Conservation (phyloP, 2,113 vertebrate species). For the Vicugna pacos region DNA sequence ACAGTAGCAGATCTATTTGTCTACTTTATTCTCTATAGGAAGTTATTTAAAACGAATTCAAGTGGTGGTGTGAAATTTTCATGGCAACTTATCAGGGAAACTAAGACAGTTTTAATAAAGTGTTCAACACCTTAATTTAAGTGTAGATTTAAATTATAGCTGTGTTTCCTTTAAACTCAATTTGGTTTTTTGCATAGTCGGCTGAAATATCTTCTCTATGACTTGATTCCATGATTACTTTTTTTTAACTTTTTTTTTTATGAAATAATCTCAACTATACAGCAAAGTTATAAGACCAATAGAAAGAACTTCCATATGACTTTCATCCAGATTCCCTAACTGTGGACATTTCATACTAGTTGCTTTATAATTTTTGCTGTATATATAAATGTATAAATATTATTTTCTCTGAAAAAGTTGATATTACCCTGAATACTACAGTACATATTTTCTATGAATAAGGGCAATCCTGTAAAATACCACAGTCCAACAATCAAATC, state of each 20-base stretch:
- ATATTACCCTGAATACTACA: background rate
- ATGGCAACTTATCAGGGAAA: constrained; percentile 17
- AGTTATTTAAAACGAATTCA: constrained; percentile 55
- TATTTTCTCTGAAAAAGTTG: background rate
- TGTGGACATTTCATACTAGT: background rate
- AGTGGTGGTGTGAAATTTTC: background rate
- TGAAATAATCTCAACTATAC: background rate
- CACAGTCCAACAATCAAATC: background rate
- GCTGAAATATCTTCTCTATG: background rate
- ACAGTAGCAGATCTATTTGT: background rate
- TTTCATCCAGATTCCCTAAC: background rate
- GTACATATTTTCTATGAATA: background rate
- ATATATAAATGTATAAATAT: background rate
- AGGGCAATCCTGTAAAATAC: background rate
- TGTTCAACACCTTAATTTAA: constrained; percentile 45
- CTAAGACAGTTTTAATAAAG: constrained; percentile 44
- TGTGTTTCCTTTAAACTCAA: background rate
- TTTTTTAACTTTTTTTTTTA: background rate
- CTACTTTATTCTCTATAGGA: background rate
- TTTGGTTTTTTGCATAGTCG: background rate
- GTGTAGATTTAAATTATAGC: background rate
- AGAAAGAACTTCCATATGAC: background rate
- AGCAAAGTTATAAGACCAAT: background rate
- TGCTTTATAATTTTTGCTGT: background rate
- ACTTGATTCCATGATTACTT: background rate